Conservation (phyloP, 2,113 vertebrate genomes). For the Trematocara nigrifrons region DNA sequence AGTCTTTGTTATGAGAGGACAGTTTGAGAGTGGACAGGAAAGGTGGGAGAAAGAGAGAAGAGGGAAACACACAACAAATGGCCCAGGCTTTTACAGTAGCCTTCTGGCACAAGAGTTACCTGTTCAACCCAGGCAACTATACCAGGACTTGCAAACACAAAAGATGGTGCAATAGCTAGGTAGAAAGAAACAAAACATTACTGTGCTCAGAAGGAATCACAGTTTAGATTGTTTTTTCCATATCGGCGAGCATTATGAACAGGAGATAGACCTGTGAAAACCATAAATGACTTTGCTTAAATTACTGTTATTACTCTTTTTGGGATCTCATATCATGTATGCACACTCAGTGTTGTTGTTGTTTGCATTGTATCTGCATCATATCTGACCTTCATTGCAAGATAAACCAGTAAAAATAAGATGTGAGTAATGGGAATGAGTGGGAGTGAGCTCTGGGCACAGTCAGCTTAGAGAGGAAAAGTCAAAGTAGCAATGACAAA, state of each 20-base stretch:
- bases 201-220: background rate
- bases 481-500: background rate
- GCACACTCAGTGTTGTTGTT: background rate
- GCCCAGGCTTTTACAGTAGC: background rate
- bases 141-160: background rate
- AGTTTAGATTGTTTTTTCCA: background rate
- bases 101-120: background rate
- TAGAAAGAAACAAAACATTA: background rate
- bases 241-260: background rate
- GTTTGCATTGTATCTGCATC: background rate
- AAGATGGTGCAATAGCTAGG: background rate
- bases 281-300: background rate
- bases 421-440: constrained; percentile 2
- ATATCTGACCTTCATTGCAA: background rate
- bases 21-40: background rate
- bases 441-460: background rate
- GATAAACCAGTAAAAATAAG: background rate
- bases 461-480: background rate
- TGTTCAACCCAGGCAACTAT: background rate
- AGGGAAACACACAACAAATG: background rate
- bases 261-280: background rate
- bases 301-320: background rate
- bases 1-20: background rate
- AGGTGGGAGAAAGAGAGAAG: background rate
- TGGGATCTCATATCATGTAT: background rate